phyloP scores from a whole-genome alignment of 2,888 invertebrate genomes.

The Hymenopus coronatus region DNA sequence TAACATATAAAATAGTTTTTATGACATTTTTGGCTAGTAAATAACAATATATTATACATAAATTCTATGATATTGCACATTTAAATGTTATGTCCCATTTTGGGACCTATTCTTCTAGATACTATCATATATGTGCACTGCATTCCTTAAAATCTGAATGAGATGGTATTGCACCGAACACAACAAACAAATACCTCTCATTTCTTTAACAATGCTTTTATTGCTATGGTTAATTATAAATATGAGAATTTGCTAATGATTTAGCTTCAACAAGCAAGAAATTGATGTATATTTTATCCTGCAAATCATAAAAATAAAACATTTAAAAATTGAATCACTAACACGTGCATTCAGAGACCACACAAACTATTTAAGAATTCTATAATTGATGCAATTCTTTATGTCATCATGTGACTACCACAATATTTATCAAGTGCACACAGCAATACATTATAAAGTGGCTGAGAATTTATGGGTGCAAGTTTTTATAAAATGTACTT shows the following conservation, averaged over 20 bases:
- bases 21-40: not conserved
- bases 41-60: conserved; percentile 10
- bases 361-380: not conserved
- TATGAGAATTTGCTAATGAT: not conserved
- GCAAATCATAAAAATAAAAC: not conserved
- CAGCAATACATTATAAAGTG: not conserved
- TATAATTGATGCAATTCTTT: not conserved
- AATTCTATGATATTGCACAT: conserved; percentile 14
- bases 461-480: not conserved
- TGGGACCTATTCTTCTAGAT: not conserved
- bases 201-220: conserved; percentile 8
- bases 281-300: not conserved
- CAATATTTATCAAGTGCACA: not conserved
- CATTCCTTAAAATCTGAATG: not conserved
- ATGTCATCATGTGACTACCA: not conserved
- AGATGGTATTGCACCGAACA: not conserved
- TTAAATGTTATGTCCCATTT: conserved; percentile 11
- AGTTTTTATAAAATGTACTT: not conserved
- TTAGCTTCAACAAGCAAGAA: not conserved
- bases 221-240: conserved; percentile 3
- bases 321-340: not conserved
- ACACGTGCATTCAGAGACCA: not conserved
- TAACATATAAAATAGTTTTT: not conserved
- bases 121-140: not conserved
- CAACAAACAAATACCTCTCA: not conserved